Evolutionary conservation across 2,113 vertebrate species (phyloP), one percentile per base, ranked within the genome.

Genomic region (Bujurquina vittata): DNA sequence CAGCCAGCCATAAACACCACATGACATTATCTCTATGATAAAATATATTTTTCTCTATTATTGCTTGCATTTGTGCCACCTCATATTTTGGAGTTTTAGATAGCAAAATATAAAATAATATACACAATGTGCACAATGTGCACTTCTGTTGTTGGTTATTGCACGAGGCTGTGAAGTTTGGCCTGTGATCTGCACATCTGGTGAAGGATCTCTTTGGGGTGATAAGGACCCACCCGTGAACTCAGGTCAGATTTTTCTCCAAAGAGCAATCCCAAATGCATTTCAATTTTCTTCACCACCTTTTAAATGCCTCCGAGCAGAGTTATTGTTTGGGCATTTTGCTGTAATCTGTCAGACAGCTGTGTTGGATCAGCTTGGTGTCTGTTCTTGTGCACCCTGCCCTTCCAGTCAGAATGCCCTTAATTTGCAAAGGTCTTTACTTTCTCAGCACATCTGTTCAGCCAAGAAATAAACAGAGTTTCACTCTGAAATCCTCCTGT

Each of bases 391-490:
- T 35, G 31, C 20, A 12, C 57, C 35, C 62, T 55, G 10, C 20
- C 23, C 58, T 65, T 72, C 59, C 83, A 60, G 84, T 67, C 80
- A 90, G 35, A 63, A 67, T 61, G 86, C 65, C 59, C 77, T 77
- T 58, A 85, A 89, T 35, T 58, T 77, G 62, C 83, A 59, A 17
- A 80, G 43, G 57, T 57, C 80, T 67, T 86, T 33, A n/a, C 58
- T 59, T 43, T 84, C 20, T 79, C 61, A 79, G 55, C 75, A 87
- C 79, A 73, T 92, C 72, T 80, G 69, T 80, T 43, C 22, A 82
- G 85, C 62, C 62, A 72, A 74, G 83, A 81, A 26, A 91, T 93
- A 92, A 92, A 94, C 91, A 93, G n/a, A 75, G 56, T 58, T 61
- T 33, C 12, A 15, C 63, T 61, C 15, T 57, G 31, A 52, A 8